Evolutionary conservation across 2,113 vertebrate species (phyloP), one percentile per base, ranked within the genome.

Genomic region (Rhadina sibilatrix): DNA sequence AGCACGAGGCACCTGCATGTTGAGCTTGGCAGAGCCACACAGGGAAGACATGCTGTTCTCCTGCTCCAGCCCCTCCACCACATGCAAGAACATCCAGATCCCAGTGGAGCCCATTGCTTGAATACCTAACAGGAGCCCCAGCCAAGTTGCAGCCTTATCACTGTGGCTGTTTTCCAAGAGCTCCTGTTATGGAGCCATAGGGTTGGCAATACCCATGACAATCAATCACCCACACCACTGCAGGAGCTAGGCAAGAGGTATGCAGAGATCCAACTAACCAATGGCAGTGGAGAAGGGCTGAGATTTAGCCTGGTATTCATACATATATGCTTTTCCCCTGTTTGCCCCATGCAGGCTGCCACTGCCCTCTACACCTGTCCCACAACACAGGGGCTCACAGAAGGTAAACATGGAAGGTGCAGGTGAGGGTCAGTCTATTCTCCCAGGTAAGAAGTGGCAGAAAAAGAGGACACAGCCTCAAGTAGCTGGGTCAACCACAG

Each of bases 71-170:
- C 57, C 57, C 28, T 87, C 24, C 20, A 71, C 17, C 77, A 47
- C 5, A 1, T 37, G 28, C 31, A n/a, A 65, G 57, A 82, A 76
- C 61, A 79, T 25, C 17, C 46, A 25, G 40, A 23, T 64, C 44
- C 44, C 74, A 71, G 13, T 4, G 20, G 13, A 71, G 8, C 65
- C 57, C 44, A 6, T 14, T 22, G 24, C 52, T 64, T 33, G 15
- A 21, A 12, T 35, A 17, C 33, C 38, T 44, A 11, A 1, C 1
- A 4, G 0, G 4, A 74, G 14, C 14, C 37, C 42, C 28, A 33
- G 92, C 68, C 83, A 81, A 81, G 38, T 16, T 42, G 10, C 27
- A 64, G 63, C 75, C 69, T 83, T 38, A 22, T 14, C 3, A 0
- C 28, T 10, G 12, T 3, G 1, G 21, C 30, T 57, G 18, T 44